Evolutionary conservation across 35 echinoderm and acorn worm genomes (phyloP).

Genomic region (Ophiothrix spiculata): DNA sequence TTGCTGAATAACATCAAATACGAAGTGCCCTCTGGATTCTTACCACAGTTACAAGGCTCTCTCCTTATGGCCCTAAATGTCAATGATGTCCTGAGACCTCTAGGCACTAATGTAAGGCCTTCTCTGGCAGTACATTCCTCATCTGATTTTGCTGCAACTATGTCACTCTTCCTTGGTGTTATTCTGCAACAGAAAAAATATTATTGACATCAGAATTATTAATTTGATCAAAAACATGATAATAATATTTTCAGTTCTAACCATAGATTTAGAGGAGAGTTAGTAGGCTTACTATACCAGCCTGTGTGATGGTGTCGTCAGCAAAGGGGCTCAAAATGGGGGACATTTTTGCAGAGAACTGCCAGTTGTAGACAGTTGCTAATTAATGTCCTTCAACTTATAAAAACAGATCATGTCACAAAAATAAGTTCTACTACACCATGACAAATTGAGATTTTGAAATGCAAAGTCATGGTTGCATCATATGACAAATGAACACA

Average conservation of each 20-base stretch:
- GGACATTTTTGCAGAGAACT: not conserved
- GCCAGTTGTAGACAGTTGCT: not conserved
- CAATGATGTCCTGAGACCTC: constrained; percentile 79
- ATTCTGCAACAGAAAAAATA: constrained; percentile 55
- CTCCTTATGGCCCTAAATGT: constrained; percentile 85
- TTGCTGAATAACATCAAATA: no score
- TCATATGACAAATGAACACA: no score
- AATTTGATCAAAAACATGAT: not conserved
- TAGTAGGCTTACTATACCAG: no score
- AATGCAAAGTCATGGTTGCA: not conserved
- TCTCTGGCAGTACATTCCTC: no score
- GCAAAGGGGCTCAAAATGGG: not conserved
- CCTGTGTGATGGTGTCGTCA: no score
- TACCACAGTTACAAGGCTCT: constrained; percentile 83
- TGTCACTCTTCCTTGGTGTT: constrained; percentile 79
- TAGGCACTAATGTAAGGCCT: constrained; percentile 54
- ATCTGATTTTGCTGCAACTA: constrained; percentile 37
- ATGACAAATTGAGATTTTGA: not conserved
- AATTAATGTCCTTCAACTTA: no score
- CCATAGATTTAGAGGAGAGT: not conserved
- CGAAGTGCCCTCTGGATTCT: no score
- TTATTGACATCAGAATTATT: not conserved
- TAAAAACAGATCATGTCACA: no score
- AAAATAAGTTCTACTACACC: not conserved
- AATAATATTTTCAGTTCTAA: not conserved